Conservation (phyloP, 2,888 invertebrate genomes). For the Ophion slaviceki region DNA sequence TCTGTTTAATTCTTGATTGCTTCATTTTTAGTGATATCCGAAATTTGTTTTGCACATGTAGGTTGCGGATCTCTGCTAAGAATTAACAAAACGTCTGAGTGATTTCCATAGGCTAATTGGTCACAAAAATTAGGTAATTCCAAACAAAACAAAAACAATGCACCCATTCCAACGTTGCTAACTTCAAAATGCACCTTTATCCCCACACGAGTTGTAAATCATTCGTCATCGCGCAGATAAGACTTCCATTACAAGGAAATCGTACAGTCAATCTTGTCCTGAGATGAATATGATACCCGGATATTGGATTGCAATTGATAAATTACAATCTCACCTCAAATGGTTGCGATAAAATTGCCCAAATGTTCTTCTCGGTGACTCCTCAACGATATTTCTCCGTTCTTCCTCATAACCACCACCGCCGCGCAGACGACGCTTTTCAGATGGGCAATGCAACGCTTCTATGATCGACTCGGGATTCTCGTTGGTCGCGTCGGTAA, state of each 20-base stretch:
- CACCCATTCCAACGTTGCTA: background rate
- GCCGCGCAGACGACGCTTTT: constrained; percentile 70
- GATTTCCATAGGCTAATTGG: too few species aligned
- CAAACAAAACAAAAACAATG: background rate
- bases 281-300: background rate
- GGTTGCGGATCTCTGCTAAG: too few species aligned
- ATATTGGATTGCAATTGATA: background rate
- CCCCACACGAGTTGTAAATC: too few species aligned
- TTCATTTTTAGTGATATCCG: too few species aligned
- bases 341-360: constrained; percentile 42
- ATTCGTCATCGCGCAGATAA: too few species aligned
- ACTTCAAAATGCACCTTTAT: background rate
- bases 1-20: too few species aligned
- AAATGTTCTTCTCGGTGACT: constrained; percentile 46
- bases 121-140: too few species aligned
- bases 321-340: constrained; percentile 62
- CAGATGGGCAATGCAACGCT: constrained; percentile 58
- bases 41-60: too few species aligned
- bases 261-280: too few species aligned
- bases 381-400: constrained; percentile 27
- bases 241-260: too few species aligned
- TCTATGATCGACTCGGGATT: constrained; percentile 43
- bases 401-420: constrained; percentile 66
- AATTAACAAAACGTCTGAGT: too few species aligned
- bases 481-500: constrained; percentile 38